phyloP scores from a whole-genome alignment of 1,140 invertebrate species.

The Euglossa dilemma region DNA sequence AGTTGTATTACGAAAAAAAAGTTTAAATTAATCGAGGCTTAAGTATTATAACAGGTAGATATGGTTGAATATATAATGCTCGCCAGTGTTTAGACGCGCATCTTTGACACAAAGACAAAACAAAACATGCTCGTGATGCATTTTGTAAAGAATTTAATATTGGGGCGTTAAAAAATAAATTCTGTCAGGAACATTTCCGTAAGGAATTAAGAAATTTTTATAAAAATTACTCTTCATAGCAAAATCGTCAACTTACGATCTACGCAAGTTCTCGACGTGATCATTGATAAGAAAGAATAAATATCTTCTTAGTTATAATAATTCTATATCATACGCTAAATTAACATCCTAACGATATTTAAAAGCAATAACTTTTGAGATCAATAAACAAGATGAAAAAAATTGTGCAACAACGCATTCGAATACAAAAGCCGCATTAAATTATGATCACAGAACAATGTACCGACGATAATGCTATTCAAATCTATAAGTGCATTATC shows the following conservation, averaged over 20 bases:
- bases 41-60: constrained; percentile 6
- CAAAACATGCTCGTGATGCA: background rate
- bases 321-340: constrained; percentile 33
- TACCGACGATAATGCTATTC: constrained; percentile 26
- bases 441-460: constrained; percentile 43
- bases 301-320: constrained; percentile 21
- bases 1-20: background rate
- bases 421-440: constrained; percentile 20
- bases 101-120: background rate
- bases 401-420: constrained; percentile 43
- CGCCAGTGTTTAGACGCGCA: background rate
- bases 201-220: constrained; percentile 36
- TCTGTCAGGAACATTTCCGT: constrained; percentile 48
- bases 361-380: constrained; percentile 53
- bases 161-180: constrained; percentile 40
- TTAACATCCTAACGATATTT: constrained; percentile 25
- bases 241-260: constrained; percentile 52
- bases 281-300: constrained; percentile 39
- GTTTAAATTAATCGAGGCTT: constrained; percentile 49
- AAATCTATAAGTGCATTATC: constrained; percentile 32
- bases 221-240: constrained; percentile 46
- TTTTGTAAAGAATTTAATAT: background rate
- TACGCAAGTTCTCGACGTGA: constrained; percentile 45
- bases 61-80: constrained; percentile 1
- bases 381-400: constrained; percentile 45